Evolutionary conservation across 2,888 invertebrate species (phyloP), one percentile per base, ranked within the genome.

Genomic region (Platycnemis pennipes): DNA sequence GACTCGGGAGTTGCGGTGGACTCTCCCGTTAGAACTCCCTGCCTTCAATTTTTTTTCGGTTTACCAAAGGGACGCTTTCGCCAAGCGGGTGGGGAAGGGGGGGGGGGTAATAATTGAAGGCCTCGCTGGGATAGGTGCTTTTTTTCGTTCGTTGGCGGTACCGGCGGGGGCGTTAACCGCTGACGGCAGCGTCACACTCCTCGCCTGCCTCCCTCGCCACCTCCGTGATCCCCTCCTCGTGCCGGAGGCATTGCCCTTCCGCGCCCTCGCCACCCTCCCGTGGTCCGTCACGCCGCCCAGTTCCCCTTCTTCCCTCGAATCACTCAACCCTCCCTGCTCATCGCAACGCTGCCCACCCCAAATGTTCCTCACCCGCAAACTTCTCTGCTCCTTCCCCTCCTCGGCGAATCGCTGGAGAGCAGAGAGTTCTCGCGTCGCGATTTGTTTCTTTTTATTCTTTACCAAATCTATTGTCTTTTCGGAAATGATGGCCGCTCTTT

Each of bases 151-250:
- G 26, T 16, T 2, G 16, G 63, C 3, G 22, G 63, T n/a, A 26
- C 5, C 26, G 77, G 77, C 77, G 77, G 77, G 77, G 77, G 77
- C 77, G 77, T 77, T 77, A 77, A 77, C 77, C 77, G 77, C 77
- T 77, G 77, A 77, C 77, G 77, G 77, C 31, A 77, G 77, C 77
- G 77, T 77, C 77, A 77, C 77, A 77, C 77, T 77, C 37, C 49
- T 49, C 49, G 49, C 11, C n/a, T n/a, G 63, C 77, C 77, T 77
- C 77, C 37, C 26, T 37, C 31, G 37, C 37, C 77, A 77, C 77
- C 77, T 77, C 11, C 31, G 26, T 31, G 26, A 22, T 16, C 77
- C 37, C 37, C 77, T 13, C 11, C 77, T 13, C 77, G 13, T 37
- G 31, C 77, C 77, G 77, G 37, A 77, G 77, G 77, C 77, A 77